phyloP scores from a whole-genome alignment of 23 tunicate species.

The Botrylloides violaceus region DNA sequence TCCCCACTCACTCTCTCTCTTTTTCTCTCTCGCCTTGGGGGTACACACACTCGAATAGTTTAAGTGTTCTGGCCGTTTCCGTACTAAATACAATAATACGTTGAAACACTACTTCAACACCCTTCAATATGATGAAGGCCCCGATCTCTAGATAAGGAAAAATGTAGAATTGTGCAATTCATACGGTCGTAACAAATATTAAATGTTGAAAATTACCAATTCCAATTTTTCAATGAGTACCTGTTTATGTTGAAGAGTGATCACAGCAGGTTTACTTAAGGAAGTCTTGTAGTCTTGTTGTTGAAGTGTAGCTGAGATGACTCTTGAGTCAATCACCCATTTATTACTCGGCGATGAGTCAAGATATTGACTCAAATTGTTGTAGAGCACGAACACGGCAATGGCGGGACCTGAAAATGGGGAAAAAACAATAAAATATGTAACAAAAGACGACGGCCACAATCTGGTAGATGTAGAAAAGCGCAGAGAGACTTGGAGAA shows the following conservation, averaged over 20 bases:
- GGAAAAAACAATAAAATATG: no score
- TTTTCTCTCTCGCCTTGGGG: no score
- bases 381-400: slow-evolving; percentile 36
- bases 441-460: no score
- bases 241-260: slow-evolving; percentile 36
- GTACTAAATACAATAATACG: no score
- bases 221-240: slow-evolving; percentile 30
- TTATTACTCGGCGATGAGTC: slow-evolving; percentile 11
- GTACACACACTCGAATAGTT: no score
- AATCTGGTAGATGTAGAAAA: no score
- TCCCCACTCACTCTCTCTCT: no score
- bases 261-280: slow-evolving; percentile 31
- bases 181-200: background rate
- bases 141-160: no score
- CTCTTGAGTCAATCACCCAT: slow-evolving; percentile 54
- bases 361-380: slow-evolving; percentile 41
- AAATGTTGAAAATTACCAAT: background rate
- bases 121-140: no score
- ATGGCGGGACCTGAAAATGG: slow-evolving; percentile 27
- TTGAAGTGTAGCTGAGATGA: slow-evolving; percentile 50
- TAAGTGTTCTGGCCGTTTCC: no score
- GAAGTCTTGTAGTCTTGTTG: slow-evolving; percentile 11
- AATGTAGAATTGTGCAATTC: background rate
- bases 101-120: no score
- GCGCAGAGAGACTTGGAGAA: no score